Conservation (phyloP, 2,797 vertebrate genomes). For the Rhinophrynus dorsalis region DNA sequence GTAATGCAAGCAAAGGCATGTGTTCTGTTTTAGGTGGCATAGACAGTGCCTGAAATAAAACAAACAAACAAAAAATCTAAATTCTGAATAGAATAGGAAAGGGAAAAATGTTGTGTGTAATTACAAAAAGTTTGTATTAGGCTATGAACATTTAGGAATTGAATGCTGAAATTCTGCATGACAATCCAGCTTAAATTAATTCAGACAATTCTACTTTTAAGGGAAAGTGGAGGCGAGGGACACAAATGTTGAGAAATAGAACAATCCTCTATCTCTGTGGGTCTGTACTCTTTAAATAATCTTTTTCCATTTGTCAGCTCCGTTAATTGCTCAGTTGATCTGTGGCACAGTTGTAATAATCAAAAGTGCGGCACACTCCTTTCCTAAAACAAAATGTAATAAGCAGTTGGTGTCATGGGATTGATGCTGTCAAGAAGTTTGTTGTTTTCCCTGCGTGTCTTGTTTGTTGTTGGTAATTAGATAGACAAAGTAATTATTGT, state of each 20-base stretch:
- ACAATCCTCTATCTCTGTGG: constrained; percentile 27
- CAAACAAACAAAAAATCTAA: too few relatives aligned
- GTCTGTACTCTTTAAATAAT: constrained; percentile 47
- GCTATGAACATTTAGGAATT: too few relatives aligned
- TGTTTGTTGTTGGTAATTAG: constrained; percentile 56
- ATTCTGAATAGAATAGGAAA: too few relatives aligned
- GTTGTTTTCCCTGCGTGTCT: constrained; percentile 55
- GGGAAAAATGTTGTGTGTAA: too few relatives aligned
- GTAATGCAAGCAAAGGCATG: too few relatives aligned
- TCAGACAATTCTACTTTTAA: too few relatives aligned
- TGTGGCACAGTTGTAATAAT: constrained; percentile 82
- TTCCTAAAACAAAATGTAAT: constrained; percentile 83
- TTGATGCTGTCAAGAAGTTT: constrained; percentile 56
- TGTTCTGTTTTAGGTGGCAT: too few relatives aligned
- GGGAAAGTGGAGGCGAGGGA: constrained; percentile 26
- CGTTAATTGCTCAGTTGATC: constrained; percentile 93
- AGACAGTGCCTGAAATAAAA: too few relatives aligned
- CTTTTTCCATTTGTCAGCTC: constrained; percentile 59
- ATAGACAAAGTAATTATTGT: constrained; percentile 52
- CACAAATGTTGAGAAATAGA: constrained; percentile 29
- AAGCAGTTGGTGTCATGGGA: constrained; percentile 70
- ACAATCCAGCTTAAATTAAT: neutral
- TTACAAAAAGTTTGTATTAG: too few relatives aligned
- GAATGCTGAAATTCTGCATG: neutral
- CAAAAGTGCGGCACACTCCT: constrained; percentile 79